Evolutionary conservation across 2,888 invertebrate genomes (phyloP).

Genomic region (Andricus quercusramuli): DNA sequence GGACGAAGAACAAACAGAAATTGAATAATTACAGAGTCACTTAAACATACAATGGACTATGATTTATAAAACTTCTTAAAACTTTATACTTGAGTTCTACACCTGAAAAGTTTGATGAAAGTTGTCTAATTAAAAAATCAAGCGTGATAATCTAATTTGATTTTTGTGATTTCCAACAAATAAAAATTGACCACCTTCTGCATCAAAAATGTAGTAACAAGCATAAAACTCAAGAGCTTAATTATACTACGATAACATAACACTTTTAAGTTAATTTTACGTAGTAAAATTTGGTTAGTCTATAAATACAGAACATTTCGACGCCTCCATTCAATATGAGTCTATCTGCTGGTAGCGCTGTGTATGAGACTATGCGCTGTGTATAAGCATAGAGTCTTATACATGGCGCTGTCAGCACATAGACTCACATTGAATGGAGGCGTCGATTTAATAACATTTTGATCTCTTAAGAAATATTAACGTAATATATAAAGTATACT

Average conservation of each 20-base stretch:
- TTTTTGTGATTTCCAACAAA: not conserved
- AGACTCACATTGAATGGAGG: no score
- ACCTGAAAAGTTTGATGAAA: not conserved
- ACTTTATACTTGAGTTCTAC: conserved; percentile 13
- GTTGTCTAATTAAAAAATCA: not conserved
- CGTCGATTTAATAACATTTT: conserved; percentile 38
- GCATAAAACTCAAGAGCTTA: conserved; percentile 24
- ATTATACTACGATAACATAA: conserved; percentile 33
- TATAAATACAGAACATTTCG: conserved; percentile 60
- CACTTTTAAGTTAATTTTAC: conserved; percentile 46
- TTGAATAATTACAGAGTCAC: conserved; percentile 35
- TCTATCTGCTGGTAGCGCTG: no score
- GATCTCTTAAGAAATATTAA: conserved; percentile 34
- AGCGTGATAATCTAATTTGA: not conserved
- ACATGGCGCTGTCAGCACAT: no score
- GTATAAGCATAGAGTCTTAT: no score
- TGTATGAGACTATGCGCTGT: no score
- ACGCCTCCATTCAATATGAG: no score
- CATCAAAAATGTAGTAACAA: not conserved
- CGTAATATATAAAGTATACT: conserved; percentile 30
- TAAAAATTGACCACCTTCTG: not conserved
- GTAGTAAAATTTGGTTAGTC: conserved; percentile 71
- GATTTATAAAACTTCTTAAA: conserved; percentile 19
- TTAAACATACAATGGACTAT: conserved; percentile 19
- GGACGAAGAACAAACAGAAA: conserved; percentile 22